These are phyloP conservation scores for Myotis davidii DNA, from an alignment of 2,113 vertebrate genomes.

Conservation along the genomic window DNA sequence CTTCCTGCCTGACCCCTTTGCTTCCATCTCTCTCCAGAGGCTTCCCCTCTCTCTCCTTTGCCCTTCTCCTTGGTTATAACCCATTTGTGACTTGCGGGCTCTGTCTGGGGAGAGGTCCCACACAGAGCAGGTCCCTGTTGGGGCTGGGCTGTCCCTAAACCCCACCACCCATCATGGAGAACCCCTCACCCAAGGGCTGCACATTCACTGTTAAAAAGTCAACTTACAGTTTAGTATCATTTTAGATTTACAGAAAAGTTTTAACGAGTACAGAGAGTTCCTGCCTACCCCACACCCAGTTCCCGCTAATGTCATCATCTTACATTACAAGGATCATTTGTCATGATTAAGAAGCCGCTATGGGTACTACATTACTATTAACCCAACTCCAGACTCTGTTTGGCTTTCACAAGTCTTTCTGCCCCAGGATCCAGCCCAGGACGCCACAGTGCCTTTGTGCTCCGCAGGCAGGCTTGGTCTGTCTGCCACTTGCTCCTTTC, in stretches of 20 bases:
- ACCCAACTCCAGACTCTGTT: not conserved
- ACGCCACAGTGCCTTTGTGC: fast-evolving
- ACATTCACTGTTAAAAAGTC: not conserved
- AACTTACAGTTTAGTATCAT: not conserved
- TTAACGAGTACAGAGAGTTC: not conserved
- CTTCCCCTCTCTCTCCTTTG: not conserved
- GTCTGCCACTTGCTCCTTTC: fast-evolving
- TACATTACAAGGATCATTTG: fast-evolving
- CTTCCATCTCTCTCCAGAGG: not conserved
- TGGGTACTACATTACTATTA: fast-evolving
- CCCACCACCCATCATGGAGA: not conserved
- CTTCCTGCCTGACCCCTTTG: too few species aligned
- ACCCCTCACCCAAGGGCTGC: not conserved
- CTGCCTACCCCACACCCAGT: not conserved
- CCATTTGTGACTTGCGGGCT: not conserved
- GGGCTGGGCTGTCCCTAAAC: not conserved
- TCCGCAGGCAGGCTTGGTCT: not conserved
- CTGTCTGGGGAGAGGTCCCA: not conserved
- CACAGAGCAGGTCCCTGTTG: not conserved
- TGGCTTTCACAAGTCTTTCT: not conserved
- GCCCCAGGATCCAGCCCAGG: not conserved
- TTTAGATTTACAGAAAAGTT: not conserved
- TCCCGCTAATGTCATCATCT: not conserved
- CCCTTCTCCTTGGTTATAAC: not conserved
- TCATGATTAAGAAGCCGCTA: not conserved